Evolutionary conservation across 2,113 vertebrate species (phyloP).

Genomic region (Diadophis punctatus): DNA sequence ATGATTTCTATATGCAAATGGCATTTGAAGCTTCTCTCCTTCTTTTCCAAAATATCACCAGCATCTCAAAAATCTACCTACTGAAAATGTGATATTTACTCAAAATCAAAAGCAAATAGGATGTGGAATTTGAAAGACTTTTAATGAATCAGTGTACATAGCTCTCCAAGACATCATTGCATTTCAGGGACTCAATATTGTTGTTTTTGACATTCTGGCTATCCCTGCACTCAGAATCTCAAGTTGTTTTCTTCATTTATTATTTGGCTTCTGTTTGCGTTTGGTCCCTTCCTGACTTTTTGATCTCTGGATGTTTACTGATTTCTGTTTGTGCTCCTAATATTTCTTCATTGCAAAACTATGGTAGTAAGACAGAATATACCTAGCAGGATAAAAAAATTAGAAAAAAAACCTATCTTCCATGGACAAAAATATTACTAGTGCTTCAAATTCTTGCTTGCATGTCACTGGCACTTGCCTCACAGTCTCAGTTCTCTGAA

Average conservation of each 20-base stretch:
- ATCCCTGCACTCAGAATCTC: not conserved
- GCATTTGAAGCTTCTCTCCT: not conserved
- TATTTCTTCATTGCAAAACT: not conserved
- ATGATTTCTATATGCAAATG: not conserved
- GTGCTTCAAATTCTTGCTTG: not conserved
- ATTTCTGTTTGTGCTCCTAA: not conserved
- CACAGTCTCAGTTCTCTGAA: not conserved
- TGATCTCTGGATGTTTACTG: not conserved
- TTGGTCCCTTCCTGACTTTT: not conserved
- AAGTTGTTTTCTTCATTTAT: not conserved
- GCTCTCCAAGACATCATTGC: not conserved
- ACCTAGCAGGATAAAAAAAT: not conserved
- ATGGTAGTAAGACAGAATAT: not conserved
- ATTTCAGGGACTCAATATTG: not conserved
- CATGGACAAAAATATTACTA: not conserved
- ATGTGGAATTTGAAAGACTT: not conserved
- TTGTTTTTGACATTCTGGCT: not conserved
- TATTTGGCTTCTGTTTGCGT: not conserved
- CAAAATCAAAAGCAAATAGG: not conserved
- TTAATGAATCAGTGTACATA: not conserved
- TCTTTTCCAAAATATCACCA: not conserved
- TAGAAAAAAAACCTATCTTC: not conserved
- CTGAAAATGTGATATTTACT: not conserved
- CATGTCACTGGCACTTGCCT: not conserved
- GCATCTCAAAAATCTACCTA: not conserved